Evolutionary conservation across 2,888 invertebrate genomes (phyloP).

Genomic region (Opisthograptis luteolata): DNA sequence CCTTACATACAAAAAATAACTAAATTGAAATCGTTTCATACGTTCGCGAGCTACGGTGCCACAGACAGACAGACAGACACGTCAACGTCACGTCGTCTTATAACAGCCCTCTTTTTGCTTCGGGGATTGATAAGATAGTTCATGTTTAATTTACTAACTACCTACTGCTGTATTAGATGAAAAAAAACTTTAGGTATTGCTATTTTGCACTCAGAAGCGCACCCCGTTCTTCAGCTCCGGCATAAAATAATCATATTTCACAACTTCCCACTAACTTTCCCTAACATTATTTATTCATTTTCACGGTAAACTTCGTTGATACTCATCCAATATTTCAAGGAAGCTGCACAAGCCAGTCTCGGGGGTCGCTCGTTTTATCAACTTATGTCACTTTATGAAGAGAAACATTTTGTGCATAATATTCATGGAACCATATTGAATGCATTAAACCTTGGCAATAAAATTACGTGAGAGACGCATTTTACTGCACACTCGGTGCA

Average conservation of each 20-base stretch:
- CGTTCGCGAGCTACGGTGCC: no score
- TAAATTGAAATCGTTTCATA: no score
- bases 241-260: neutral
- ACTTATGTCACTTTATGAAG: neutral
- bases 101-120: no score
- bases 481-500: no score
- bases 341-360: constrained; percentile 4
- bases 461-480: neutral
- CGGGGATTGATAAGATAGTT: no score
- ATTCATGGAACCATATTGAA: no score
- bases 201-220: neutral
- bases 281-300: constrained; percentile 11
- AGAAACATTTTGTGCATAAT: constrained; percentile 1
- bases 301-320: constrained; percentile 3
- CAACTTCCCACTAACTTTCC: neutral
- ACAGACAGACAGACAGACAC: no score
- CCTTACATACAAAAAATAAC: no score
- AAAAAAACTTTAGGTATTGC: no score
- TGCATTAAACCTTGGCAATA: neutral
- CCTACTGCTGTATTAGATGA: no score
- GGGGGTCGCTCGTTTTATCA: neutral
- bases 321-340: constrained; percentile 13
- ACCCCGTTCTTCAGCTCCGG: neutral
- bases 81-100: no score
- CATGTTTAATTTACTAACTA: no score